Evolutionary conservation across 2,888 invertebrate species (phyloP).

Genomic region (Neria commutata): DNA sequence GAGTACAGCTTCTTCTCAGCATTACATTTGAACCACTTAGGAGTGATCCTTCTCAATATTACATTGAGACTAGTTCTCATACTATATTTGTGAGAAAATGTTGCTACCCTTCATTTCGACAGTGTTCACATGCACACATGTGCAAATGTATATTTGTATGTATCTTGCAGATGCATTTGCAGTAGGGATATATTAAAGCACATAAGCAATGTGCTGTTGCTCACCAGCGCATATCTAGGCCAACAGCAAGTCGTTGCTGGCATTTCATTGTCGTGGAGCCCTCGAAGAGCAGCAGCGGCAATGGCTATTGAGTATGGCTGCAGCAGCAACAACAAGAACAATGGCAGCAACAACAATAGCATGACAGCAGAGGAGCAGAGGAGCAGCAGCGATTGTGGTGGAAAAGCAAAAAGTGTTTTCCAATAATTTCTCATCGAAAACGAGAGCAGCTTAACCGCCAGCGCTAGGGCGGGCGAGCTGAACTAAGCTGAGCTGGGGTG

Average conservation of each 20-base stretch:
- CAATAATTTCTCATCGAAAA: neutral
- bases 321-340: too few relatives aligned
- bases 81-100: too few relatives aligned
- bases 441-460: neutral
- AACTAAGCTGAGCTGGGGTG: neutral
- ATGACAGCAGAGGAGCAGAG: neutral
- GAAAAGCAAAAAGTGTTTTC: neutral
- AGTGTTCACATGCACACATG: too few relatives aligned
- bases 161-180: too few relatives aligned
- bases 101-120: too few relatives aligned
- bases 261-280: slow-evolving; percentile 8
- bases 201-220: neutral
- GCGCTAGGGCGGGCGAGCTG: neutral
- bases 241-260: slow-evolving; percentile 1
- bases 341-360: neutral
- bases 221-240: neutral
- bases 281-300: neutral
- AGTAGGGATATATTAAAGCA: too few relatives aligned
- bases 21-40: too few relatives aligned
- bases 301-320: neutral
- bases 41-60: too few relatives aligned
- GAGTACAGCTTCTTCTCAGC: too few relatives aligned
- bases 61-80: too few relatives aligned
- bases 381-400: neutral
- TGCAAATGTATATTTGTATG: too few relatives aligned